Evolutionary conservation across 2,888 invertebrate species (phyloP), one percentile per base, ranked within the genome.

Genomic region (Leptopilina syphax): DNA sequence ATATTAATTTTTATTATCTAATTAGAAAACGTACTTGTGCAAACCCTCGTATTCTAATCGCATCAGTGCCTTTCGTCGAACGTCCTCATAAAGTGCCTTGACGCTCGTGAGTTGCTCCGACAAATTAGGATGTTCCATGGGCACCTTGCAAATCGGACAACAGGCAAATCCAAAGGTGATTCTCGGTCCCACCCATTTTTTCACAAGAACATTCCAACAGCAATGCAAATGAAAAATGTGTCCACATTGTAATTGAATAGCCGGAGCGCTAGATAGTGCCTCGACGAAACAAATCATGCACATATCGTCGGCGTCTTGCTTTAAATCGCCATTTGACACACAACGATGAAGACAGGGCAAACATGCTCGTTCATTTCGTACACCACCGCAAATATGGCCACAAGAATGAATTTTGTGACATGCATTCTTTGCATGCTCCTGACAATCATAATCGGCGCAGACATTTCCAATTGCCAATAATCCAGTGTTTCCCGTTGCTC

Each of bases 281-380:
- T 99, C 99, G 0, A 98, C 98, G 92, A 99, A 99, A 92, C 99
- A 99, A 87, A 99, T 98, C 97, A 99, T 99, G 92, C 99, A 99
- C 98, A 99, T 98, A 91, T 99, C 99, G 89, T 99, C 99, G 0
- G 98, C 98, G 92, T 99, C 99, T 92, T 99, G 99, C 18, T 97
- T 96, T 77, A 99, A 93, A 79, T 86, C 91, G 66, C 87, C 85
- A 10, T 92, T 91, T 0, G 92, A 89, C 18, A 93, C 93, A 89
- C 98, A 98, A 3, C 98, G 96, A 87, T 96, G 96, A 84, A 99
- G 93, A 90, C 99, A 99, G 1, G 98, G 98, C 86, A 99, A 93
- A 89, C 99, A 99, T 77, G 93, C 92, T 9, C 94, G 93, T 92
- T 99, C 99, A 84, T 95, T 95, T 41, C 94, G 94, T n/a, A 99